Evolutionary conservation across 2,797 vertebrate species (phyloP).

Genomic region (Uromys caudimaculatus): DNA sequence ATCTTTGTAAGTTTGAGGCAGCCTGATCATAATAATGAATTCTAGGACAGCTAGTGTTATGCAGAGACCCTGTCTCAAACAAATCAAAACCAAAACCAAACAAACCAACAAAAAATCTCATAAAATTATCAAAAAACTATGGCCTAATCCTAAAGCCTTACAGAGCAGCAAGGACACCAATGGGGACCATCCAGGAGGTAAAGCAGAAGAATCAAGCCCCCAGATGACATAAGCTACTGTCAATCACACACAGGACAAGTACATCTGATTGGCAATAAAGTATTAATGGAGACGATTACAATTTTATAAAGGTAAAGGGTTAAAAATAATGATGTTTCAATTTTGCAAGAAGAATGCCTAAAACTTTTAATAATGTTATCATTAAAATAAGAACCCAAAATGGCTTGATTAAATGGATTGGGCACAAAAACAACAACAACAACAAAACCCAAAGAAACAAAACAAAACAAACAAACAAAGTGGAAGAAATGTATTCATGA

Average conservation of each 20-base stretch:
- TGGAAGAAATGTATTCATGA: conserved; percentile 26
- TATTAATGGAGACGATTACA: not conserved
- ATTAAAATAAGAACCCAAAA: conserved; percentile 35
- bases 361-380: conserved; percentile 13
- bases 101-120: not conserved
- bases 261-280: conserved; percentile 7
- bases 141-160: not conserved
- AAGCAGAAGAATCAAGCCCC: not conserved
- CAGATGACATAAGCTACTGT: not conserved
- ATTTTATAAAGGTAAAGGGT: conserved; percentile 3
- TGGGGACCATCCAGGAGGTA: not conserved
- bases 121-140: not conserved
- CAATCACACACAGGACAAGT: not conserved
- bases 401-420: not conserved
- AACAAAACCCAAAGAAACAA: not conserved
- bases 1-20: not conserved
- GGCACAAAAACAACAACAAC: not conserved
- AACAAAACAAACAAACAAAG: not conserved
- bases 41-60: not conserved
- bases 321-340: conserved; percentile 27
- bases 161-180: conserved; percentile 1
- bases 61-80: not conserved
- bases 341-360: conserved; percentile 34
- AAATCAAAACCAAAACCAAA: not conserved
- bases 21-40: not conserved